These are phyloP conservation scores for Cosmia trapezina DNA, from an alignment of 2,888 invertebrate genomes.

Conservation along the genomic window DNA sequence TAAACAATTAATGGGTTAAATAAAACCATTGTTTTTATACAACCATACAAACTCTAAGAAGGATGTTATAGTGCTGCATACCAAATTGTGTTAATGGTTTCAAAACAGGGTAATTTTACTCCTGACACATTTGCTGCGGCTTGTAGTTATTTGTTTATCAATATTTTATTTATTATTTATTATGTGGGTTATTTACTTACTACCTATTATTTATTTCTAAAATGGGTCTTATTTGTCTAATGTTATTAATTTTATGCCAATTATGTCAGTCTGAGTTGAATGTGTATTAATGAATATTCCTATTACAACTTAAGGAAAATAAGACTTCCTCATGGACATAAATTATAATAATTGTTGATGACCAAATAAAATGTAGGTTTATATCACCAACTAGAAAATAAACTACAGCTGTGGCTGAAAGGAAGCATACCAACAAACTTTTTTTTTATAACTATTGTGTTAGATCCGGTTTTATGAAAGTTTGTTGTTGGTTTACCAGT, in stretches of 20 bases:
- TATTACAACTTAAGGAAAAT: background rate
- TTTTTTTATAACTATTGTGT: background rate
- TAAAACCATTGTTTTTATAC: background rate
- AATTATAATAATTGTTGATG: background rate
- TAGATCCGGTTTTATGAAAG: background rate
- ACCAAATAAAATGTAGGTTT: background rate
- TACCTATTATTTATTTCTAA: background rate
- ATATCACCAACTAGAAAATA: background rate
- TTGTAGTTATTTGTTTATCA: background rate
- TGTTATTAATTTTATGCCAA: background rate
- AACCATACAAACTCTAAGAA: background rate
- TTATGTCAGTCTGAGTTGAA: background rate
- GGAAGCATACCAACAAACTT: background rate
- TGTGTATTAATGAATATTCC: constrained; percentile 18
- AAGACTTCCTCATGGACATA: constrained; percentile 25
- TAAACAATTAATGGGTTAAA: background rate
- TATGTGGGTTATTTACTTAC: background rate
- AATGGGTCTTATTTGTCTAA: background rate
- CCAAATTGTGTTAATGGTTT: constrained; percentile 19
- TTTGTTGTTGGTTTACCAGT: background rate
- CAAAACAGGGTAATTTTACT: constrained; percentile 8
- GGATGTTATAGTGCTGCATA: constrained; percentile 13
- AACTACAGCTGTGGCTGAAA: background rate
- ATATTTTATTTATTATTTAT: background rate
- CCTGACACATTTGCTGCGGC: background rate